Evolutionary conservation across 2,797 vertebrate genomes (phyloP).

Genomic region (Argya squamiceps): DNA sequence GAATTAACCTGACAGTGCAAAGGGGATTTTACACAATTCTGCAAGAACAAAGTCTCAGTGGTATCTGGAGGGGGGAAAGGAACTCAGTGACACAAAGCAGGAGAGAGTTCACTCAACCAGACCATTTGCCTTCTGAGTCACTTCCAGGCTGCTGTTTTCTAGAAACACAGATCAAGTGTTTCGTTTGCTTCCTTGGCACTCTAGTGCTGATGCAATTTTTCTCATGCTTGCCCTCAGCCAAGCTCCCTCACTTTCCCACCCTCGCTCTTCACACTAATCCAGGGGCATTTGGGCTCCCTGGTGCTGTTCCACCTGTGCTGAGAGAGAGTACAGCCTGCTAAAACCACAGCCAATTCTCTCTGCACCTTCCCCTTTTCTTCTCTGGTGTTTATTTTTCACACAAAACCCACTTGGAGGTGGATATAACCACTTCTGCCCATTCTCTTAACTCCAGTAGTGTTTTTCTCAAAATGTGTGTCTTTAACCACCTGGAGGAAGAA

Average conservation of each 20-base stretch:
- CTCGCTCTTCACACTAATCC: not conserved
- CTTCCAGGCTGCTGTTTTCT: not conserved
- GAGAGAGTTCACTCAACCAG: not conserved
- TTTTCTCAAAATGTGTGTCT: not conserved
- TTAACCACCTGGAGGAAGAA: not conserved
- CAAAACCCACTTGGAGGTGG: not conserved
- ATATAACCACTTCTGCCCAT: not conserved
- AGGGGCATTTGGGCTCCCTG: not conserved
- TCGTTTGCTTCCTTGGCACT: not conserved
- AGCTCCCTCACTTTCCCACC: not conserved
- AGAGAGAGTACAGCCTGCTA: not conserved
- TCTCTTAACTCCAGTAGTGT: not conserved
- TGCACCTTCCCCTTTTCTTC: not conserved
- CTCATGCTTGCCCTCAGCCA: not conserved
- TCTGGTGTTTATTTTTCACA: not conserved
- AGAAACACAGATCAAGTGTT: not conserved
- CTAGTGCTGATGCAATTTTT: not conserved
- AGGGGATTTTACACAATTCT: not conserved
- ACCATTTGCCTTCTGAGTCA: not conserved
- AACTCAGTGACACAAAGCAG: not conserved
- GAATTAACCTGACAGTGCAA: not conserved
- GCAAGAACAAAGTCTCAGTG: not conserved
- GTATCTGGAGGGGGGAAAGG: not conserved
- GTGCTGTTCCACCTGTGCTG: not conserved
- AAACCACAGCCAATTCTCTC: not conserved